phyloP scores from a whole-genome alignment of 2,888 invertebrate genomes.

The Rosalia funebris region DNA sequence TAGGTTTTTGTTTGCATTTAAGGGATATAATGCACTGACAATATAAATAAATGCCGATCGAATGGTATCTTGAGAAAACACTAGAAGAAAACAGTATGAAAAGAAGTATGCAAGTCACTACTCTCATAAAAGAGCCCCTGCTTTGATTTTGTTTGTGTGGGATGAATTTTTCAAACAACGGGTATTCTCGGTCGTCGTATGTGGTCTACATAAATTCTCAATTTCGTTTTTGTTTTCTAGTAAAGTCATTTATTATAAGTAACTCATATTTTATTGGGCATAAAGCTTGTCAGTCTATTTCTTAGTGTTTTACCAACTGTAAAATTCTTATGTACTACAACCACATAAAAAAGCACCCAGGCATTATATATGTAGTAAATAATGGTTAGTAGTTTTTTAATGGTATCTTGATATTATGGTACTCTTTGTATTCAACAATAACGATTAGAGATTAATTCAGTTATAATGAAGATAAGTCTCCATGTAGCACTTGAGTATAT shows the following conservation, averaged over 20 bases:
- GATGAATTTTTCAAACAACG: constrained; percentile 45
- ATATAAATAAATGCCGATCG: constrained; percentile 41
- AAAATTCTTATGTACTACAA: too few species aligned
- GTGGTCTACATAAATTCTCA: constrained; percentile 57
- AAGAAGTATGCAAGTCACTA: constrained; percentile 52
- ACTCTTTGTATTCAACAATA: too few species aligned
- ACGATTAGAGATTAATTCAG: too few species aligned
- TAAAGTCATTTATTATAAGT: constrained; percentile 29
- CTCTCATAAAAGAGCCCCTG: constrained; percentile 55
- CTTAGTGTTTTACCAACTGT: neutral
- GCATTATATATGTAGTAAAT: too few species aligned
- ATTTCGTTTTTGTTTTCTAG: constrained; percentile 43
- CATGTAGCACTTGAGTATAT: too few species aligned
- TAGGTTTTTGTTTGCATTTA: constrained; percentile 26
- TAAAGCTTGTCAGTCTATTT: constrained; percentile 31
- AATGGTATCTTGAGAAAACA: constrained; percentile 53
- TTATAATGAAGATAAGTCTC: too few species aligned
- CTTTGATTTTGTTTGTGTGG: constrained; percentile 55
- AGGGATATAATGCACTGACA: constrained; percentile 27
- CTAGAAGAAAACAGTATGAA: constrained; percentile 46
- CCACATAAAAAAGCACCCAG: too few species aligned
- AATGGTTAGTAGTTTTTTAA: too few species aligned
- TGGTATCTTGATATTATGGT: too few species aligned
- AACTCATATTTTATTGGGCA: constrained; percentile 37
- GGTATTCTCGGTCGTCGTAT: constrained; percentile 50